phyloP scores from a whole-genome alignment of 2,113 vertebrate species.

The Taxidea taxus region DNA sequence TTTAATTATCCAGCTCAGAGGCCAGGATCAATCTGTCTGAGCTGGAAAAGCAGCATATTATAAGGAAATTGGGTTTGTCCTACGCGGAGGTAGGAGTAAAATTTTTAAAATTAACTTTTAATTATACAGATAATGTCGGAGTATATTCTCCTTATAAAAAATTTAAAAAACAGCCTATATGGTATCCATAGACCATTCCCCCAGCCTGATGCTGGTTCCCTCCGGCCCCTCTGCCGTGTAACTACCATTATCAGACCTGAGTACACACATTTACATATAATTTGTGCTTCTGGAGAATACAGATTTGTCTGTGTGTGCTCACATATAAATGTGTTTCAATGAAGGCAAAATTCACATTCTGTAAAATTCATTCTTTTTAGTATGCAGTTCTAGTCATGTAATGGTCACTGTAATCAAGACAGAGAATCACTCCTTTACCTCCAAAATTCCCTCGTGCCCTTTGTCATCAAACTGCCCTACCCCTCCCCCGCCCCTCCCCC shows the following conservation, averaged over 20 bases:
- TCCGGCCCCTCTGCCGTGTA: background rate
- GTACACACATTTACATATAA: background rate
- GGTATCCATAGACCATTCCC: background rate
- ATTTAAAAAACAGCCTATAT: background rate
- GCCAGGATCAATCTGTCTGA: background rate
- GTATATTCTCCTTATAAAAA: background rate
- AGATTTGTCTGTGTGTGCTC: background rate
- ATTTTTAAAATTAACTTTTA: background rate
- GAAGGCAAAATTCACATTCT: background rate
- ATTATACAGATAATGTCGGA: background rate
- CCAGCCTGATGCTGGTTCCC: background rate
- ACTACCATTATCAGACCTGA: background rate
- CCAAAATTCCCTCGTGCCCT: background rate
- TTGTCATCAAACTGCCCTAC: background rate
- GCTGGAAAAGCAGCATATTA: background rate
- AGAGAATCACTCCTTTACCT: background rate
- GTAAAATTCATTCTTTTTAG: background rate
- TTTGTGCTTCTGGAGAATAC: background rate
- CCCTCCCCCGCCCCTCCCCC: too few relatives aligned
- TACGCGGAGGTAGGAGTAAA: background rate
- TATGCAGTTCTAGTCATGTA: background rate
- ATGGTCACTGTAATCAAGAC: background rate
- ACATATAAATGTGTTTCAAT: background rate
- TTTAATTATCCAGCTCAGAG: background rate
- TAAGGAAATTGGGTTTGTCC: background rate